Conservation (phyloP, 2,797 vertebrate species). For the Melanotaenia parkinsoni region DNA sequence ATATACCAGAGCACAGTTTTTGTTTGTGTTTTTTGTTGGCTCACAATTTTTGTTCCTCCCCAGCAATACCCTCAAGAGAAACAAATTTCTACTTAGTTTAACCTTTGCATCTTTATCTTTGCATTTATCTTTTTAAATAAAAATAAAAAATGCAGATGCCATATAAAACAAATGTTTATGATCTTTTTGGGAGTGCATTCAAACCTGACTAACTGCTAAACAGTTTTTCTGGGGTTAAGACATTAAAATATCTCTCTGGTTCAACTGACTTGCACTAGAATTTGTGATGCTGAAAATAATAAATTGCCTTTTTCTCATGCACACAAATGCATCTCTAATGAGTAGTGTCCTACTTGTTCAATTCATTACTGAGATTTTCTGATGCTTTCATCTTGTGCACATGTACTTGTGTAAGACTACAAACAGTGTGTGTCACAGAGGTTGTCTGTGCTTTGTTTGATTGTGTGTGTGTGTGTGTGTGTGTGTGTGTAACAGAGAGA, state of each 20-base stretch:
- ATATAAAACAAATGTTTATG: constrained; percentile 56
- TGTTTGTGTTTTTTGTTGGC: background rate
- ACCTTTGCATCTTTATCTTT: constrained; percentile 16
- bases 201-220: constrained; percentile 49
- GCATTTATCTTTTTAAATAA: background rate
- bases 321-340: constrained; percentile 76
- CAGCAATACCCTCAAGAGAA: constrained; percentile 18
- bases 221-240: constrained; percentile 54
- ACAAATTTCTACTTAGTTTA: constrained; percentile 19
- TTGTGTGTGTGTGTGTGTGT: constrained; percentile 30
- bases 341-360: constrained; percentile 78
- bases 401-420: constrained; percentile 55
- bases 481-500: background rate
- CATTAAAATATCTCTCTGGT: constrained; percentile 58
- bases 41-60: constrained; percentile 18
- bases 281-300: constrained; percentile 63
- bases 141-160: constrained; percentile 15
- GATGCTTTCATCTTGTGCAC: constrained; percentile 68
- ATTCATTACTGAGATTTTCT: constrained; percentile 73
- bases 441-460: constrained; percentile 35
- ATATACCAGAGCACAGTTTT: too few relatives aligned
- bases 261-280: constrained; percentile 40
- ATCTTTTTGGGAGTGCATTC: constrained; percentile 41
- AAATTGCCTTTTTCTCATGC: constrained; percentile 44
- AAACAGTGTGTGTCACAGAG: constrained; percentile 62